Evolutionary conservation across 2,888 invertebrate species (phyloP), one percentile per base, ranked within the genome.

Genomic region (Gastracanthus pulcherrimus): DNA sequence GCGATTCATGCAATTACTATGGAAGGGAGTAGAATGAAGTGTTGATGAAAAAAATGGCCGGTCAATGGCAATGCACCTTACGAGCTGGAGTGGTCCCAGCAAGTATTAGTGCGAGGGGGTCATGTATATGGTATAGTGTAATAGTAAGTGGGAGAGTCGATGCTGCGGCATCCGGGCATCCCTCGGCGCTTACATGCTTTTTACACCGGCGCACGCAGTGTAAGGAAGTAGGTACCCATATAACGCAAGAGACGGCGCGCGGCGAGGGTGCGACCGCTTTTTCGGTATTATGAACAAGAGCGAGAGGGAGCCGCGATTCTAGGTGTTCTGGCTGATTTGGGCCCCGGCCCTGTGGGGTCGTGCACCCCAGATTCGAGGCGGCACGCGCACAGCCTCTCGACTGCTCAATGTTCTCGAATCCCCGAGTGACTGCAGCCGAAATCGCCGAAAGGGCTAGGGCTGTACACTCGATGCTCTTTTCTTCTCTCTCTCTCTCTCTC

Each of bases 81-180:
- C 79, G 36, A 1, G 31, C 16, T 45, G 29, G 36, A 45, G 55
- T 60, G 74, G 74, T n/a, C 66, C 64, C 48, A 3, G 58, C 69
- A 60, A 76, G 60, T 31, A 58, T 51, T 72, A 67, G 26, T 31
- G 38, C 41, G 51, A 66, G 69, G 62, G 75, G 80, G 75, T 79
- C 67, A 29, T 19, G 69, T 38, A 9, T 48, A 34, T 34, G n/a
- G n/a, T n/a, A n/a, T n/a, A n/a, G n/a, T n/a, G n/a, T n/a, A n/a
- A 11, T 6, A 9, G 64, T 41, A 80, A 80, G 75, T 80, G 80
- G 80, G 74, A 75, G 80, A 80, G 45, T 48, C 81, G 71, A 71
- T 76, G 80, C 51, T 66, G n/a, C 66, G 81, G 81, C 76, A 81
- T 81, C 72, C 81, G 60, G 81, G 81, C 76, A 81, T 81, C 72